Evolutionary conservation across 2,797 vertebrate genomes (phyloP), one percentile per base, ranked within the genome.

Genomic region (Thunnus albacares): DNA sequence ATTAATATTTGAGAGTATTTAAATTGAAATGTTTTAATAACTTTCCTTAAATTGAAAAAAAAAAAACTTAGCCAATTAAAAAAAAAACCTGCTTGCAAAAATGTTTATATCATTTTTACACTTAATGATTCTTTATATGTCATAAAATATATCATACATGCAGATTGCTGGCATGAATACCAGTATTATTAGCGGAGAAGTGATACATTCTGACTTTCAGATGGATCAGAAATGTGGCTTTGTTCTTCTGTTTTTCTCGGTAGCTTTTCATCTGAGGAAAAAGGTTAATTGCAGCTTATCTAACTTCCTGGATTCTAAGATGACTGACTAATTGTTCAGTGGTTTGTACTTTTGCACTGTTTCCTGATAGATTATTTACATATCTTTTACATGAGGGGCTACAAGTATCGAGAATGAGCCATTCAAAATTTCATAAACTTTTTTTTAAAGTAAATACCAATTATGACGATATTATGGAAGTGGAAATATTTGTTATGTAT

Each of bases 241-340:
- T 47, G 12, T 24, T 65, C 33, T 47, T n/a, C 22, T 80, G 70
- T 76, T 82, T 55, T 53, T 26, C 63, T 6, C 20, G 2, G 3
- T 30, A 55, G 17, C 1, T 30, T 38, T 75, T 41, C 51, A 74
- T 78, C 22, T 58, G 2, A 63, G 71, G 55, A 58, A 18, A 80
- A 68, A 2, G 0, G 7, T 70, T 76, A 18, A 52, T 20, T 71
- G 15, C 7, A 49, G 17, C 49, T 84, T 82, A 80, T 83, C 59
- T 56, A 20, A 79, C 80, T 84, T 87, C 80, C 70, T 66, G 71
- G 10, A 79, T 83, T 83, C 51, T 56, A 26, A 79, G 77, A 74
- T 78, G 49, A 11, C 61, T 87, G 49, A 24, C 33, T 67, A 68
- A 83, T 62, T 79, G 38, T 66, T 1, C 4, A 9, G 11, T 43